These are phyloP conservation scores for Rhagonycha fulva DNA, from an alignment of 2,888 invertebrate species.

Conservation along the genomic window DNA sequence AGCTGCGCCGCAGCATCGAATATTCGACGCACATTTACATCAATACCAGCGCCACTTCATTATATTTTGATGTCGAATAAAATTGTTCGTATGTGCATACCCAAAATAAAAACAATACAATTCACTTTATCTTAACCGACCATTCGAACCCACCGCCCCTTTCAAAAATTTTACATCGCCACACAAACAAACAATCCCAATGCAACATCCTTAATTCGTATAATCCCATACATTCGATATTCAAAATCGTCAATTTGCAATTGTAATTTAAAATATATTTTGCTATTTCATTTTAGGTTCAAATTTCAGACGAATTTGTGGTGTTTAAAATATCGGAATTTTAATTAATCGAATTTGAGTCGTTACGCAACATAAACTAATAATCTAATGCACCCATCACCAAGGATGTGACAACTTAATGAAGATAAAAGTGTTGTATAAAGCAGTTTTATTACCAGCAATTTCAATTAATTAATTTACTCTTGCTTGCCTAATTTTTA, in stretches of 20 bases:
- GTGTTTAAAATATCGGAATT: background rate
- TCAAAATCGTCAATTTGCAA: background rate
- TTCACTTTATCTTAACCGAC: background rate
- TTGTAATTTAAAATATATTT: background rate
- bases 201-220: background rate
- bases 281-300: background rate
- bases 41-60: constrained; percentile 38
- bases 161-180: background rate
- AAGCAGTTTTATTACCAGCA: background rate
- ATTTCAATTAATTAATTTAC: background rate
- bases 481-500: background rate
- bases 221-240: background rate
- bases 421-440: background rate
- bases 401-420: constrained; percentile 1
- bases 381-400: background rate
- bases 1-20: constrained; percentile 36
- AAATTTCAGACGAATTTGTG: background rate
- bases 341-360: background rate
- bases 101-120: constrained; percentile 8
- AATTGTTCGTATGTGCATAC: constrained; percentile 20
- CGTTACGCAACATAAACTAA: background rate
- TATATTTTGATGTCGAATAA: constrained; percentile 36
- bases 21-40: constrained; percentile 41
- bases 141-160: background rate
- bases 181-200: background rate